Conservation (phyloP, 2,797 vertebrate species). For the Hydrophis major region DNA sequence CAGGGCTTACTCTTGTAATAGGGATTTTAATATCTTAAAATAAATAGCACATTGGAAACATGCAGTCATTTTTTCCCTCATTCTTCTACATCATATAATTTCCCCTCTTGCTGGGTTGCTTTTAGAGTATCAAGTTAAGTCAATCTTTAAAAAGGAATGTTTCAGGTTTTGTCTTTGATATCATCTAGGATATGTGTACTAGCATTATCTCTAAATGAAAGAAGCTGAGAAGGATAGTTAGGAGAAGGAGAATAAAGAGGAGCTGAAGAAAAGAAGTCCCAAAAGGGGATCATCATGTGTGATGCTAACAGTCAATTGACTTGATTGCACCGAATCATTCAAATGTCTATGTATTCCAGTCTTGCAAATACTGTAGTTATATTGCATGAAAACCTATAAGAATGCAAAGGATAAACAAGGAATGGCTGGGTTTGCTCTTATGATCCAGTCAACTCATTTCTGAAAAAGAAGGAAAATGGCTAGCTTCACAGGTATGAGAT, state of each 20-base stretch:
- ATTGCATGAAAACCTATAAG: neutral
- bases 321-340: neutral
- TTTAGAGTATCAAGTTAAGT: constrained; percentile 34
- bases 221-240: neutral
- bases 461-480: neutral
- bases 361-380: neutral
- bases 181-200: fast-evolving
- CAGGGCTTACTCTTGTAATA: constrained; percentile 39
- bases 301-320: neutral
- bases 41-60: constrained; percentile 32
- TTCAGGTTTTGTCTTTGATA: constrained; percentile 28
- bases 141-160: constrained; percentile 33
- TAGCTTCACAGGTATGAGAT: neutral
- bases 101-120: constrained; percentile 1
- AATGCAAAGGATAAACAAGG: neutral
- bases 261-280: neutral
- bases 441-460: neutral
- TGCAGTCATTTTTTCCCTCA: constrained; percentile 7
- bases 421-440: neutral
- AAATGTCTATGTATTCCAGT: neutral
- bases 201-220: neutral
- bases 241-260: neutral
- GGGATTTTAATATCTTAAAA: constrained; percentile 47
- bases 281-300: neutral
- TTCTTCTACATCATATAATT: neutral